Base-by-base conservation (phyloP, 2,888 invertebrate genomes). In the Scaptomyza flava region DNA sequence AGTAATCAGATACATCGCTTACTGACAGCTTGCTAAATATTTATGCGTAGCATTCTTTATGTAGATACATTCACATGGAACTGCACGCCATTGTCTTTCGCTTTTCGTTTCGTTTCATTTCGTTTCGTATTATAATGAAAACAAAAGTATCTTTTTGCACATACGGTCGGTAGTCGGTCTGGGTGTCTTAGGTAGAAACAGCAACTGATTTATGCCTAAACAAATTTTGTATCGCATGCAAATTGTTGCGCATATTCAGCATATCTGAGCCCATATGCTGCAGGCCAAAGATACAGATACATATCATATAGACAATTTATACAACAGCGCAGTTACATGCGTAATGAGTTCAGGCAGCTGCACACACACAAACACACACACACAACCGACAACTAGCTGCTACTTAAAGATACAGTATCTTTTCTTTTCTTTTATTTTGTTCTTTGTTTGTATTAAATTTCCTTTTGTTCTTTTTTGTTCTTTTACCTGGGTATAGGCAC, bases 401-500 rank as follows among this genome's bases (percentile, higher is more conserved):
- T 65, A 54, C 65, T 62, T 68, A 54, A 60, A 71, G 72, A 72
- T 76, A 75, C 56, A 63, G 68, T 67, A 71, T 70, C 50, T 56
- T 51, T 50, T n/a, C 5, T 31, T 62, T 51, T 38, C 17, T 17
- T 17, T 17, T 17, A 17, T 17, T 17, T 17, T 17, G 17, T 17
- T 41, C 17, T 43, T 17, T 46, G 4, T 12, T 33, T 20, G 11
- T 48, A 17, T 34, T 27, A 6, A 27, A 27, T 27, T 27, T 30
- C 20, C 12, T 20, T 14, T 27, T 7, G 27, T 48, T 14, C 31
- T n/a, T 48, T 14, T 41, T n/a, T n/a, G 20, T 9, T 30, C 30
- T 34, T 73, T 91, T 92, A 92, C 92, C 92, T 92, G 90, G 92
- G 92, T 83, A 92, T 91, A 67, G 92, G 92, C 65, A 92, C 90